phyloP scores from a whole-genome alignment of 2,797 vertebrate species.

The Protonibea diacanthus region DNA sequence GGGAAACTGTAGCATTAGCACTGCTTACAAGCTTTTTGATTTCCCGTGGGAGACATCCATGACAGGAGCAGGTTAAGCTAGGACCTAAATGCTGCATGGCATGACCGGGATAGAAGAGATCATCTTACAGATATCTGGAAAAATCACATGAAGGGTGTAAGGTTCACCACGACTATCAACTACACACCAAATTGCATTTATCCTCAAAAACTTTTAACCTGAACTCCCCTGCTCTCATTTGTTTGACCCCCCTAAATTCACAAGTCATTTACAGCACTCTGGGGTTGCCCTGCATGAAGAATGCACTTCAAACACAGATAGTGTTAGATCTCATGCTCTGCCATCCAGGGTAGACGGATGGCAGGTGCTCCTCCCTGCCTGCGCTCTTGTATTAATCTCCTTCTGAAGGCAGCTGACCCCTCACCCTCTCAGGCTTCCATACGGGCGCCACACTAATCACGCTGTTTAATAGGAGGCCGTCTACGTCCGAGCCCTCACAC shows the following conservation, averaged over 20 bases:
- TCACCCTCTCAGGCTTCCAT: constrained; percentile 52
- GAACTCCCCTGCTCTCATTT: neutral
- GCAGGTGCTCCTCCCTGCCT: constrained; percentile 58
- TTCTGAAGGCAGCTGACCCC: constrained; percentile 35
- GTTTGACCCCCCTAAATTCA: neutral
- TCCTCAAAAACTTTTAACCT: neutral
- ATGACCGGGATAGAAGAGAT: constrained; percentile 46
- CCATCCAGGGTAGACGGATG: constrained; percentile 14
- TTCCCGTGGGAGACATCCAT: constrained; percentile 74
- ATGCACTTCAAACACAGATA: constrained; percentile 37
- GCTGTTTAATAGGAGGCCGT: constrained; percentile 52
- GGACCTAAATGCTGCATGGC: constrained; percentile 35
- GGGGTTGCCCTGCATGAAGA: constrained; percentile 4
- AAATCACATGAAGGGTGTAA: constrained; percentile 38
- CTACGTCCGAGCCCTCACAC: constrained; percentile 43
- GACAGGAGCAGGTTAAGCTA: constrained; percentile 69
- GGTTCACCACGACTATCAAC: constrained; percentile 4
- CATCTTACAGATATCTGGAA: constrained; percentile 61
- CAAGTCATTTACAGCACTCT: constrained; percentile 9
- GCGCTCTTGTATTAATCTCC: constrained; percentile 57
- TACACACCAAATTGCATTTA: neutral
- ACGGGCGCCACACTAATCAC: constrained; percentile 72
- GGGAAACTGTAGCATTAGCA: constrained; percentile 79
- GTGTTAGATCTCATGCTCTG: constrained; percentile 26
- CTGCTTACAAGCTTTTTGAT: constrained; percentile 71